Base-by-base conservation (phyloP, 2,888 invertebrate species). In the Calameuta filiformis region DNA sequence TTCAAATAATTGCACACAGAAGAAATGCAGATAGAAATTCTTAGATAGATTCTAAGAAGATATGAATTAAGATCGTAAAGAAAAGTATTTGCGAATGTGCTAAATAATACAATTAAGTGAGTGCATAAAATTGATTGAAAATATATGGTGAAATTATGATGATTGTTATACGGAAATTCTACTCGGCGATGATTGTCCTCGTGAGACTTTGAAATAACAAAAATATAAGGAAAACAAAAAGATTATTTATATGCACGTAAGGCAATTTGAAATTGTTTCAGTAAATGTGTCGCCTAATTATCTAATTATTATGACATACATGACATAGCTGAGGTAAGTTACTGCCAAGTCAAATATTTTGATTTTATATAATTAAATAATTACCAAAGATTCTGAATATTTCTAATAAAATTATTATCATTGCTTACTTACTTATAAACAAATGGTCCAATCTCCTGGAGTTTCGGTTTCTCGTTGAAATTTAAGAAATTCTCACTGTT, bases 401-500 rank as follows among this genome's bases (percentile, higher is more conserved):
- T 34, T 68, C 3, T n/a, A 71, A 76, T 56, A 0, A 9, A 56
- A 56, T 23, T 56, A 56, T 56, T 68, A 34, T 76, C 1, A 12
- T 75, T n/a, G 12, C 23, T 75, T 4, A 90, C 93, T 93, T 91
- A 97, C 97, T 95, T 95, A 92, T 97, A 97, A 6, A 97, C 96
- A 90, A 97, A 97, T 3, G 97, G 97, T 4, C 97, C 97, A 12
- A 97, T 94, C 92, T 97, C 97, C 86, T 95, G 94, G 75, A 97
- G 93, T 88, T 94, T 95, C 4, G 97, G 97, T 87, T 96, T 97
- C 89, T 97, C 96, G 0, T 96, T 96, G 74, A 93, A 92, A 83
- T 94, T 94, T 35, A 97, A 92, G 88, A 97, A 97, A 2, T 94
- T 96, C 77, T 97, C 96, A 0, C 96, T 95, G 92, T 97, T 97